Conservation (phyloP, 2,797 vertebrate genomes). For the Lophotriccus pileatus region DNA sequence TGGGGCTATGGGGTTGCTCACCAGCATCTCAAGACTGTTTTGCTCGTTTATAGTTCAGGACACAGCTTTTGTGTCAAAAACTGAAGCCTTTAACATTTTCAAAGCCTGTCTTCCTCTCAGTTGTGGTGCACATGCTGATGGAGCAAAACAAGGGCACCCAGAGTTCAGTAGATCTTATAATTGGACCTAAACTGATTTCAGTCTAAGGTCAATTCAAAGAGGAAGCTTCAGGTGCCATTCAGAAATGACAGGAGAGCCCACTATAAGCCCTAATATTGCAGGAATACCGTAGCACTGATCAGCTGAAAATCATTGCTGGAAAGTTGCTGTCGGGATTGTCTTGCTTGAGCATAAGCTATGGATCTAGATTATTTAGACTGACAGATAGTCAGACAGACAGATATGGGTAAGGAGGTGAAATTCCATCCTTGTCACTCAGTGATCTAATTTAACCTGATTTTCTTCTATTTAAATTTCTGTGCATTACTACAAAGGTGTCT, state of each 20-base stretch:
- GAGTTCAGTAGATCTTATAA: constrained; percentile 59
- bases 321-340: not conserved
- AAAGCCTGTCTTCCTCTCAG: constrained; percentile 22
- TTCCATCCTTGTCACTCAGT: not conserved
- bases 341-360: not conserved
- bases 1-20: not conserved
- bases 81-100: constrained; percentile 47
- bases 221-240: constrained; percentile 24
- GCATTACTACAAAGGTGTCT: not conserved
- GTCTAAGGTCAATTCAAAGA: constrained; percentile 55
- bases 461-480: constrained; percentile 2
- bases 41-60: not conserved
- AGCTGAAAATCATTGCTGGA: not conserved
- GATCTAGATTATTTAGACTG: not conserved
- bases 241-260: not conserved
- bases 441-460: constrained; percentile 14
- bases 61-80: constrained; percentile 15
- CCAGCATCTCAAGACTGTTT: not conserved
- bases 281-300: not conserved
- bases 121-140: not conserved
- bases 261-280: not conserved
- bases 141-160: constrained; percentile 38
- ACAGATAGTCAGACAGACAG: not conserved
- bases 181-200: constrained; percentile 40
- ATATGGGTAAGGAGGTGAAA: not conserved